Base-by-base conservation (phyloP, 2,113 vertebrate genomes). In the Astur gentilis region DNA sequence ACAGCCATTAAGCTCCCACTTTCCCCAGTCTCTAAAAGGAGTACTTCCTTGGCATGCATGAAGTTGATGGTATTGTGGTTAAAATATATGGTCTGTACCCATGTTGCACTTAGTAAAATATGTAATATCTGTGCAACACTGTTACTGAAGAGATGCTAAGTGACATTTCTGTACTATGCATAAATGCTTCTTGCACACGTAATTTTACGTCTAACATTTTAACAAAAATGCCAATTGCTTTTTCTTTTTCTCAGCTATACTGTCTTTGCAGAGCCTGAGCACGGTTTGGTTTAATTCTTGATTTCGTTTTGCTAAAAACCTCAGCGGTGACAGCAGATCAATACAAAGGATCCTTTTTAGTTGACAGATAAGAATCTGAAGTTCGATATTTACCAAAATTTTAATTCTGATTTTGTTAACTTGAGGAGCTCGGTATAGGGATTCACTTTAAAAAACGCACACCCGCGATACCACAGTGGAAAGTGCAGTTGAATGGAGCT, bases 331-430 rank as follows among this genome's bases (percentile, higher is more conserved):
- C 20, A 54, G 20, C 29, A 72, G 32, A 44, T 60, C 27, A 31
- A 50, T 9, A 38, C 0, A 0, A 70, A 72, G 7, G 13, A 45
- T 70, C 25, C 16, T n/a, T 66, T 90, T 73, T 31, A 81, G 12
- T 58, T 83, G 38, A 66, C 84, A 49, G 31, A 52, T 61, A 73
- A 73, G 54, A 61, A 81, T 69, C 11, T 83, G 40, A 83, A 80
- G 50, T 58, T 73, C n/a, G 15, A 8, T 70, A 44, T 31, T 90
- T 83, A 44, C 12, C 38, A 45, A 73, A 62, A 34, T 14, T 80
- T 49, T 72, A 5, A 13, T 80, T 90, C 93, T 14, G 16, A n/a
- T 84, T 83, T 70, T 73, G 7, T 73, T 87, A 52, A 17, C 15
- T 40, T 71, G 38, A 73, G 45, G 42, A 61, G 36, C 20, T 83